Evolutionary conservation across 2,113 vertebrate genomes (phyloP).

Genomic region (Melanostigma gelatinosum): DNA sequence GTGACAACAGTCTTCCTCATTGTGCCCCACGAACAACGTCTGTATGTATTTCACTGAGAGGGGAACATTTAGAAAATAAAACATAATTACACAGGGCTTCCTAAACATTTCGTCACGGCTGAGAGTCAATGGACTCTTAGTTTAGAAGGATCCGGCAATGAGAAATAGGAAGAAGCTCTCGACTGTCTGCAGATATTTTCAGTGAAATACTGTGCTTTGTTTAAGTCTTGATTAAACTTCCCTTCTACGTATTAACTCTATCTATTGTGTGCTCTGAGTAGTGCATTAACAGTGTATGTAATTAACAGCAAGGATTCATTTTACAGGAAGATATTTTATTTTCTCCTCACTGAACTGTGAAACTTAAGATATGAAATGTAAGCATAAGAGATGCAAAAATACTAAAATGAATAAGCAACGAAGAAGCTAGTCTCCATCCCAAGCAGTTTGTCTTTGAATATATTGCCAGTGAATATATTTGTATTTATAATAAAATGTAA

Average conservation of each 20-base stretch:
- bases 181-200: slow-evolving; percentile 58
- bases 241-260: not conserved
- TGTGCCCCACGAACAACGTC: slow-evolving; percentile 65
- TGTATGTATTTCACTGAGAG: slow-evolving; percentile 54
- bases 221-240: slow-evolving; percentile 32
- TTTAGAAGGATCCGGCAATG: slow-evolving; percentile 59
- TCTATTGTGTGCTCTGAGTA: not conserved
- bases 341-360: not conserved
- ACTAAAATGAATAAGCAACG: not conserved
- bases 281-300: not conserved
- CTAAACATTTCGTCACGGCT: slow-evolving; percentile 66
- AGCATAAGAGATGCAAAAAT: not conserved
- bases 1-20: slow-evolving; percentile 71
- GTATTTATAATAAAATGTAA: not conserved
- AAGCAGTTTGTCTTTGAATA: not conserved
- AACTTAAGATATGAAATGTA: not conserved
- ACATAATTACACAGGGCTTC: slow-evolving; percentile 72
- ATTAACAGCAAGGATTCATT: not conserved
- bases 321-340: slow-evolving; percentile 10
- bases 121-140: slow-evolving; percentile 60
- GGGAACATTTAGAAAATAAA: slow-evolving; percentile 61
- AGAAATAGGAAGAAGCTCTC: slow-evolving; percentile 45
- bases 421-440: not conserved
- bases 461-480: not conserved
- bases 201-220: slow-evolving; percentile 41